These are phyloP conservation scores for Mormyrops attenuatus DNA, from an alignment of 2,797 vertebrate genomes.

Conservation along the genomic window DNA sequence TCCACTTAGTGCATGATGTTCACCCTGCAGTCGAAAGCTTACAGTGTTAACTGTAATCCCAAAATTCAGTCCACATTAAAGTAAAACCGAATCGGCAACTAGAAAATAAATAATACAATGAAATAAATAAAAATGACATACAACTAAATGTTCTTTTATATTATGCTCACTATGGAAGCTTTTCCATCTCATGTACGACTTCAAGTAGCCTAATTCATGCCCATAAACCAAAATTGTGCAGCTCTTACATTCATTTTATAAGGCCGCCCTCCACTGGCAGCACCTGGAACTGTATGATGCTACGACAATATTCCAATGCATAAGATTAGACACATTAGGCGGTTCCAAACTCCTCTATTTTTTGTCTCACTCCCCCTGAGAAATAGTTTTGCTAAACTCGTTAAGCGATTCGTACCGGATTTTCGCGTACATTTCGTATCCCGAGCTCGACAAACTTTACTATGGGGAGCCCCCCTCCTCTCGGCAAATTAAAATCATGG, in stretches of 20 bases:
- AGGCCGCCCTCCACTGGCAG: conserved; percentile 10
- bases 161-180: not conserved
- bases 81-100: not conserved
- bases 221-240: not conserved
- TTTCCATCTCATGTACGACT: not conserved
- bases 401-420: not conserved
- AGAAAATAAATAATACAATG: conserved; percentile 6
- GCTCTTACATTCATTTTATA: conserved; percentile 1
- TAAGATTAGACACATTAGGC: not conserved
- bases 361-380: not conserved
- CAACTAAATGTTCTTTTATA: not conserved
- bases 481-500: not conserved
- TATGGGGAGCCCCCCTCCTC: not conserved
- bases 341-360: not conserved
- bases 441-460: not conserved
- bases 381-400: not conserved
- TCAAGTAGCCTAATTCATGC: not conserved
- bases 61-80: not conserved
- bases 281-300: not conserved
- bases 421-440: not conserved
- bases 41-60: not conserved
- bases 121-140: not conserved
- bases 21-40: not conserved
- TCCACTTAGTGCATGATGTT: not conserved
- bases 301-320: not conserved